Base-by-base conservation (phyloP, 2,888 invertebrate genomes). In the Ophion slaviceki region DNA sequence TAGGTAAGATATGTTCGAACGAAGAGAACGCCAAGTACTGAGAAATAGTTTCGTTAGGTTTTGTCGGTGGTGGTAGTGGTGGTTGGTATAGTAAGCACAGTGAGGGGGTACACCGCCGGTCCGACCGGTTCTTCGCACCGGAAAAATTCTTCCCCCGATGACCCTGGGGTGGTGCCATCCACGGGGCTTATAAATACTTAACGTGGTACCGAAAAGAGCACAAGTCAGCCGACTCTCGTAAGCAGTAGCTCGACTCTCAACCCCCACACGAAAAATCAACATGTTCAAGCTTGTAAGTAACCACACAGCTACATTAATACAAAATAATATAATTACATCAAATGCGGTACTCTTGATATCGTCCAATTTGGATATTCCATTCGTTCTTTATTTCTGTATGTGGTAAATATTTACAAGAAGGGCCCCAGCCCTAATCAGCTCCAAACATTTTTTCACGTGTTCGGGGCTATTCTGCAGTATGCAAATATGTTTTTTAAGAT, bases 231-330 rank as follows among this genome's bases (percentile, higher is more conserved):
- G 80, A 88, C 82, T 83, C 85, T 82, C 83, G 72, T 78, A 84
- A 87, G 85, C 83, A 85, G 80, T 82, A 85, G 84, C 36, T 84
- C 85, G 74, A 79, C 79, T 87, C 74, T 71, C 82, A 81, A 87
- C 59, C 70, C 80, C 85, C 74, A 80, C 83, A 75, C 68, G 84
- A 84, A 77, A 80, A 62, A 85, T 86, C 91, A 94, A 91, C 90
- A 95, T 95, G 95, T 94, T 93, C 92, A 95, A 95, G 90, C 92
- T 94, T 92, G 95, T 95, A 85, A 95, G 95, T 94, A 84, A 17
- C 72, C 32, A 61, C n/a, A 14, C 28, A n/a, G 32, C 20, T 71
- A 70, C 53, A 11, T n/a, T 4, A 36, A 3, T 11, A 20, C 36
- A 36, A 4, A 61, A 62, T 62, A 32, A 40, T 61, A 20, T 4